Evolutionary conservation across 2,797 vertebrate species (phyloP), one percentile per base, ranked within the genome.

Genomic region (Choloepus didactylus): DNA sequence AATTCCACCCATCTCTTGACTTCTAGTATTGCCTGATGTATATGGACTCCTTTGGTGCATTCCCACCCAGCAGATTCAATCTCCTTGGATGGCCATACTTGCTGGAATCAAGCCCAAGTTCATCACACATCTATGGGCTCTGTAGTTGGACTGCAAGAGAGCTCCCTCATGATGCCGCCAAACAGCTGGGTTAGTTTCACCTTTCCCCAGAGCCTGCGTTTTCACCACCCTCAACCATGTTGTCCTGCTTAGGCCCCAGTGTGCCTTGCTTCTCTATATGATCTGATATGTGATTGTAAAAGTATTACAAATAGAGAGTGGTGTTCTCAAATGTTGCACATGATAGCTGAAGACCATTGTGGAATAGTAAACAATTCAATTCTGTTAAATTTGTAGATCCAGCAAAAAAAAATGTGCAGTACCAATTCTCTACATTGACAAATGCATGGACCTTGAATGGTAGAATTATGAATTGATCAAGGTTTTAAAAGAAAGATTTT

Each of bases 81-180:
- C 92, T 95, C 88, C 80, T 85, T 60, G 73, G 75, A 87, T 66
- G 87, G 70, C 60, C 56, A 10, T 79, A 96, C 81, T 83, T 93
- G 54, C 91, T 93, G 96, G 96, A 97, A 91, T 84, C 35, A 89
- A 93, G 73, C 77, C 96, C 89, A 70, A 89, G 70, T 93, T 93
- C 84, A 86, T 93, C 84, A 87, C 59, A 80, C 44, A 41, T 73
- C 79, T 93, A 79, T 76, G 62, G 79, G 91, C 60, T 66, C 84
- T 95, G 64, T 29, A 67, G 35, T 46, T 95, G 29, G 21, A 88
- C 69, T 81, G 18, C n/a, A 91, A 73, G 67, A 81, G 66, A 92
- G 77, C 76, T 87, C 73, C 54, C 51, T 93, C 66, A 46, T 94
- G 82, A 92, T 91, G 83, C 89, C 89, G 82, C 79, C 92, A 59